A percentile compares a stretch with the other conserved stretches of the same genome.
Evolutionary conservation across 2,797 vertebrate species (phyloP).

Genomic region (Muscicapa comitata): DNA sequence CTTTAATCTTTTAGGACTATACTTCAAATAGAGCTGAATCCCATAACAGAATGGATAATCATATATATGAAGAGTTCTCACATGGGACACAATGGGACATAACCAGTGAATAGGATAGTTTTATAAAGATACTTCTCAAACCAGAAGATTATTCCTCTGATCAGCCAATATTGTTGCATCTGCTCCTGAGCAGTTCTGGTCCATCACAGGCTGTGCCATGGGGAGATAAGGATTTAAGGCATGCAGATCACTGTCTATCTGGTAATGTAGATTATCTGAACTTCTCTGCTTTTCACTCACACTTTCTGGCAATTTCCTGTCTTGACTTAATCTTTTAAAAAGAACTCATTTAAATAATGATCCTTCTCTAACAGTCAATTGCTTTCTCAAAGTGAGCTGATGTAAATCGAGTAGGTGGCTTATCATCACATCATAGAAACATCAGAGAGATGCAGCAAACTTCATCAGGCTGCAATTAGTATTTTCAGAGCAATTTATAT

Average conservation of each 20-base stretch:
- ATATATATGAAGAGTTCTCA: neutral
- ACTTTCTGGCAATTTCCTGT: slow-evolving; percentile 36
- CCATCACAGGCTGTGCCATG: neutral
- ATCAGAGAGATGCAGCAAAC: neutral
- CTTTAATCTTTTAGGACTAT: neutral
- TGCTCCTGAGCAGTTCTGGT: neutral
- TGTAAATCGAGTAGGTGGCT: slow-evolving; percentile 26
- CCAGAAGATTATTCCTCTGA: neutral
- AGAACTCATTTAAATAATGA: slow-evolving; percentile 56
- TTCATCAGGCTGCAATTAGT: slow-evolving; percentile 37
- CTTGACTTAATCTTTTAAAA: slow-evolving; percentile 47
- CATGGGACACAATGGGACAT: neutral
- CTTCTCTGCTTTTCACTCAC: neutral
- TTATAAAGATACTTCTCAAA: neutral
- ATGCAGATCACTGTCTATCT: neutral
- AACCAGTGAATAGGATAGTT: neutral
- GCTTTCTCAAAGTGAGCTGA: slow-evolving; percentile 30
- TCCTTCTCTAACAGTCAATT: slow-evolving; percentile 17
- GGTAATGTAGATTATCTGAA: neutral
- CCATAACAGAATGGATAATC: neutral
- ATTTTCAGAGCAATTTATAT: slow-evolving; percentile 12
- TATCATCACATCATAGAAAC: slow-evolving; percentile 14
- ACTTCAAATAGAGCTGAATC: neutral
- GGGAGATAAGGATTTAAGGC: neutral
- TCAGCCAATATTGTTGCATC: neutral